Conservation (phyloP, 2,113 vertebrate species). For the Heterotilapia buettikoferi region DNA sequence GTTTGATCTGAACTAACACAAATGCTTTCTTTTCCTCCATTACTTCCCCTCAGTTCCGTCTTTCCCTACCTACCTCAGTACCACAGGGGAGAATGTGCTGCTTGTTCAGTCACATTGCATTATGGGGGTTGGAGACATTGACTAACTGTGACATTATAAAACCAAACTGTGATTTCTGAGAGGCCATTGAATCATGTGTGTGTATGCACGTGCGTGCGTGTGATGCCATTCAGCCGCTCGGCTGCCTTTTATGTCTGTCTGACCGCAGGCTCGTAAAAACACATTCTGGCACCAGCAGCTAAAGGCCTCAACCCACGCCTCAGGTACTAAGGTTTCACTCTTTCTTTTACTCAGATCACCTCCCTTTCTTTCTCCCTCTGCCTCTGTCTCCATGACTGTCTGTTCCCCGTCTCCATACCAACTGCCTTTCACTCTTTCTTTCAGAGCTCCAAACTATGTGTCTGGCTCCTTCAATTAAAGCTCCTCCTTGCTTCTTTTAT, state of each 20-base stretch:
- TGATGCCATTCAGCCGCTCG: constrained; percentile 64
- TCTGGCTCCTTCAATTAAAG: constrained; percentile 44
- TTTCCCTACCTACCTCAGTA: background rate
- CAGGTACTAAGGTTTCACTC: constrained; percentile 71
- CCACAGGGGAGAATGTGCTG: constrained; percentile 17
- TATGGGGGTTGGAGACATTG: constrained; percentile 52
- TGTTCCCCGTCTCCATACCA: constrained; percentile 44
- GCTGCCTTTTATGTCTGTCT: constrained; percentile 72
- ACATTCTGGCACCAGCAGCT: constrained; percentile 62
- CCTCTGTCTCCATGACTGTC: constrained; percentile 48
- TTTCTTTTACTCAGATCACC: constrained; percentile 41
- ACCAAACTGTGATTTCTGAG: constrained; percentile 69
- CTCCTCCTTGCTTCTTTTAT: constrained; percentile 23
- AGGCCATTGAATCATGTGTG: constrained; percentile 45
- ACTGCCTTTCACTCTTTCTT: constrained; percentile 43
- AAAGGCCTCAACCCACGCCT: constrained; percentile 57
- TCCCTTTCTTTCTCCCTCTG: constrained; percentile 27
- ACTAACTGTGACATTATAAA: constrained; percentile 77
- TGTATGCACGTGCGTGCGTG: constrained; percentile 9
- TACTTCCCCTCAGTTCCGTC: background rate
- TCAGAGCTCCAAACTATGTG: constrained; percentile 12
- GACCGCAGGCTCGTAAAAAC: constrained; percentile 74
- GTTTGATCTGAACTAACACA: background rate
- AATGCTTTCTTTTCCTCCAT: constrained; percentile 5
- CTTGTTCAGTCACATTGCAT: constrained; percentile 58